Evolutionary conservation across 2,888 invertebrate species (phyloP), one percentile per base, ranked within the genome.

Genomic region (Cybosia mesomella): DNA sequence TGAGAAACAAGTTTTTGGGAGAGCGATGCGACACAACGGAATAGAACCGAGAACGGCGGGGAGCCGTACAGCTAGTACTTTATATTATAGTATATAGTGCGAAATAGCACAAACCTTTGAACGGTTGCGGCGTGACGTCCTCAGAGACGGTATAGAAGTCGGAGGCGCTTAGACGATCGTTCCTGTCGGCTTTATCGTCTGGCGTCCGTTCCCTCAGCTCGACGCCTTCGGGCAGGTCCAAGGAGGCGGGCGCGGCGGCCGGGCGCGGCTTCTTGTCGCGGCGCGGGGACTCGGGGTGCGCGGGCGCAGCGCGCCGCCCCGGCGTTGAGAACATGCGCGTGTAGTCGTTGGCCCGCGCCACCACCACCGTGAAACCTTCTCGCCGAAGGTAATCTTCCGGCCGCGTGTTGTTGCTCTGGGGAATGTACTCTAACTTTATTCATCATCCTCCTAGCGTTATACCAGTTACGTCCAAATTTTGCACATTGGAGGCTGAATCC

Each of bases 311-410:
- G 69, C 93, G 90, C 0, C 93, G 92, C 36, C 91, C 92, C 34
- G 95, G 91, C 70, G 93, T 90, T 0, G 94, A 94, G 83, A 95
- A 95, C 95, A 95, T 95, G 57, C 95, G 93, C 78, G 93, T 92
- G 89, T 95, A 95, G 86, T 95, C 95, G 85, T 94, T 94, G 58
- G 90, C 92, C 11, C 96, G 95, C 7, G 97, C 96, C 79, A 96
- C 92, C 75, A 96, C 96, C 88, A 96, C 97, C 58, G 95, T 95
- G 67, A 96, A 92, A 0, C 92, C 91, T 73, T 92, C 92, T 24
- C 91, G 87, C 8, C 92, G 85, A 1, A 95, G 77, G 0, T 88
- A 76, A 64, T 94, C 94, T 68, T 94, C 92, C 2, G 93, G 92
- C 2, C 92, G 90, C 22, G 83, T 82, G 73, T 68, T 80, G 74